Conservation (phyloP, 2,113 vertebrate genomes). For the Geothlypis trichas region DNA sequence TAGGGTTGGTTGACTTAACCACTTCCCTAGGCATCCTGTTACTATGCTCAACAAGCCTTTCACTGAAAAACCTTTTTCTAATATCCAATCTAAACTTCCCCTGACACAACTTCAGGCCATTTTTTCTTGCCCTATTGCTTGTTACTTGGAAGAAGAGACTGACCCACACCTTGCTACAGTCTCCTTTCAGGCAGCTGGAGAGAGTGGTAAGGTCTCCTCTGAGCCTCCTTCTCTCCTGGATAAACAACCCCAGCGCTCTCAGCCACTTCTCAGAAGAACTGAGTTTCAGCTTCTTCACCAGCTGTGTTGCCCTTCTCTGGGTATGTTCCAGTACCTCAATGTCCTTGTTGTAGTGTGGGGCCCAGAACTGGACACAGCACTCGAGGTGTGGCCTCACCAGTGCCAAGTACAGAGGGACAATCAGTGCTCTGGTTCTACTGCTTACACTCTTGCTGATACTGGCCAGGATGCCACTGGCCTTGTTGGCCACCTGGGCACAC, state of each 20-base stretch:
- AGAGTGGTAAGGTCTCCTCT: neutral
- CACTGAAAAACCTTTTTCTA: neutral
- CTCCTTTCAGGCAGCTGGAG: neutral
- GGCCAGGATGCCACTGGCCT: neutral
- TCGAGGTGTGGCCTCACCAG: accelerated
- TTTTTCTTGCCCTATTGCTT: neutral
- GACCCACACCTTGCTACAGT: neutral
- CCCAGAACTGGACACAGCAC: neutral
- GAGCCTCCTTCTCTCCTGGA: neutral
- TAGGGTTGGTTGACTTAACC: neutral
- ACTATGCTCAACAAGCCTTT: neutral
- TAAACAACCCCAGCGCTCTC: neutral
- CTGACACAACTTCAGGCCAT: neutral
- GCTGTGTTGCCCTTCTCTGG: neutral
- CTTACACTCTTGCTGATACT: neutral
- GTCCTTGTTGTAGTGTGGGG: neutral
- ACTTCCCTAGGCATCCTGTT: neutral
- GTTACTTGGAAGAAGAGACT: neutral
- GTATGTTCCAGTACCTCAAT: neutral
- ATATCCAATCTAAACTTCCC: neutral
- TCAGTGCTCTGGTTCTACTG: neutral
- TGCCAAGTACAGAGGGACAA: neutral
- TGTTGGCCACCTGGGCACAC: neutral
- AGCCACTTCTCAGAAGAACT: neutral
- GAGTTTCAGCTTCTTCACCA: neutral